Percentiles rank a stretch among this genome's conserved stretches.
phyloP scores from a whole-genome alignment of 2,797 vertebrate species.

The Prunella strophiata region DNA sequence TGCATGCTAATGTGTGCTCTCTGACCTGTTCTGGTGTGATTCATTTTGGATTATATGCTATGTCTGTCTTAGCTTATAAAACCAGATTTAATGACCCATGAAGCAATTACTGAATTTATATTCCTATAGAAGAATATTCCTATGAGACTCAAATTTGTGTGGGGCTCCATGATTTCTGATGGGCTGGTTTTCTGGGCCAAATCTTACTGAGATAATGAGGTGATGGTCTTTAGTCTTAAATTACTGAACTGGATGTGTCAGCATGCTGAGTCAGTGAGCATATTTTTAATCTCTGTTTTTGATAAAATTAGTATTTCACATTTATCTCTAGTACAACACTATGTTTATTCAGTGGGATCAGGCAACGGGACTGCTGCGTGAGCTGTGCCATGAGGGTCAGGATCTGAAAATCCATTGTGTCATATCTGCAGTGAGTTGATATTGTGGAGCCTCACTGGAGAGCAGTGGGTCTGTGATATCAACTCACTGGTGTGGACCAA shows the following conservation, averaged over 20 bases:
- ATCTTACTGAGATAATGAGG: neutral
- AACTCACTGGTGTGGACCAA: neutral
- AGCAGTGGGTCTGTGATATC: neutral
- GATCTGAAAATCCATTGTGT: neutral
- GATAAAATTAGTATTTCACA: neutral
- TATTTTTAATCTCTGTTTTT: neutral
- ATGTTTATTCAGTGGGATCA: neutral
- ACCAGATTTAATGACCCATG: neutral
- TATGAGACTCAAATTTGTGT: neutral
- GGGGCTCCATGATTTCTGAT: neutral
- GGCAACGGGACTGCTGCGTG: neutral
- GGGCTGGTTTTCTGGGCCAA: neutral
- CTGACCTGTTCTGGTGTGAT: neutral
- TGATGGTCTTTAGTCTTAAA: neutral
- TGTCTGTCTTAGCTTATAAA: neutral
- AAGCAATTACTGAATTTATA: neutral
- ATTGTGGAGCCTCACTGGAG: neutral
- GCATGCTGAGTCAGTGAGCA: neutral
- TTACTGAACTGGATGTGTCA: neutral
- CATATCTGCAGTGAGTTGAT: neutral
- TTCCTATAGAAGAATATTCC: neutral
- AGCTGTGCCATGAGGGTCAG: neutral
- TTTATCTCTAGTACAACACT: accelerated
- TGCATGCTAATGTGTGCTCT: neutral
- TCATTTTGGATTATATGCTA: neutral